Evolutionary conservation across 2,888 invertebrate genomes (phyloP), one percentile per base, ranked within the genome.

Genomic region (Busseola fusca): DNA sequence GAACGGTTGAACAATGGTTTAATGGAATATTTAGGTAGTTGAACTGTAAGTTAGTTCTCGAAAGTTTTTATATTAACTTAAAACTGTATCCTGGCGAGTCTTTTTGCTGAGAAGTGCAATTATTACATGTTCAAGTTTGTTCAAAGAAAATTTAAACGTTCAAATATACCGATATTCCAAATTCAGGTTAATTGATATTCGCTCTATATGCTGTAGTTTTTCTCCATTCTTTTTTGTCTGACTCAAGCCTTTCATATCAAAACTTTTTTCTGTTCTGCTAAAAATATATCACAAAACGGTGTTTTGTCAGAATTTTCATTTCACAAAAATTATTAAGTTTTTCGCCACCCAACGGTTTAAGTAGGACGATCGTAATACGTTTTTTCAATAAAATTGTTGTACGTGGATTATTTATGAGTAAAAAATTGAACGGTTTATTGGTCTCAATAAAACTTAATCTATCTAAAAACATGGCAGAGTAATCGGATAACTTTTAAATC

Each of bases 321-420:
- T 65, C 21, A 30, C 27, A 54, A 65, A 52, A 78, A 72, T 72
- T 62, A 67, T 78, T 59, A 50, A 48, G 57, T 79, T 78, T 68
- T 82, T 70, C 75, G 48, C 58, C 42, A 64, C 12, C 21, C 6
- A 27, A 30, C 54, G 30, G 10, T 6, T 21, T 63, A 70, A 78
- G 72, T 72, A 67, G 82, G 37, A 45, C 78, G 42, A 48, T 59
- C 3, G 30, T 64, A 57, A 63, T 48, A 70, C 62, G 62, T 79
- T 79, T 77, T 79, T 72, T 50, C n/a, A 65, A 42, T 59, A 64
- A 66, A 78, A 66, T 59, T 63, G 40, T 59, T 79, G 69, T 30
- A 60, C 58, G 27, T 48, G 57, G 34, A 71, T 48, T 71, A 67
- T 68, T 64, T 75, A 54, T 34, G 21, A 14, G 66, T 45, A 80